These are phyloP conservation scores for Glossosoma conforme DNA, from an alignment of 1,140 invertebrate species.

Conservation along the genomic window DNA sequence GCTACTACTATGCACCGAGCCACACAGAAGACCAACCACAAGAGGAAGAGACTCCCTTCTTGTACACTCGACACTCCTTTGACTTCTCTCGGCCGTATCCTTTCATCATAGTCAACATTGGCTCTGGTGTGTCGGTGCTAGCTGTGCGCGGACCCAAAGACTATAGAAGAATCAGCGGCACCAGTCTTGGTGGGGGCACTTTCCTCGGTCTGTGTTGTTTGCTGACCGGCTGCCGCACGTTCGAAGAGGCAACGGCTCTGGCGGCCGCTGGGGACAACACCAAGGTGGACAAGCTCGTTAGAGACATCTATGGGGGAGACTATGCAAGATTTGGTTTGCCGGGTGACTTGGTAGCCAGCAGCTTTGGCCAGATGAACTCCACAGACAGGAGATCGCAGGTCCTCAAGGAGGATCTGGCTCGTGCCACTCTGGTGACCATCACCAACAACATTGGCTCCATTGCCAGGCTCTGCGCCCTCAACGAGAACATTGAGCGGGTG, in stretches of 20 bases:
- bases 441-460: constrained; percentile 99
- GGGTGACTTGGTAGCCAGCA: constrained; percentile 93
- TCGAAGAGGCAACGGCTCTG: constrained; percentile 95
- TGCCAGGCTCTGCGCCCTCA: constrained; percentile 91
- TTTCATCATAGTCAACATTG: constrained; percentile 96
- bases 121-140: constrained; percentile 94
- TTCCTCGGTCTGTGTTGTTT: constrained; percentile 95
- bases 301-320: constrained; percentile 96
- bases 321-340: constrained; percentile 87
- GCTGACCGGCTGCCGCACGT: constrained; percentile 91
- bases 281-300: constrained; percentile 92
- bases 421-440: constrained; percentile 93
- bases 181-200: constrained; percentile 95
- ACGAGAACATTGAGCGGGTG: constrained; percentile 88
- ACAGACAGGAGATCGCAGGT: constrained; percentile 76
- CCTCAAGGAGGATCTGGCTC: constrained; percentile 83
- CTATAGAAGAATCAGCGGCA: constrained; percentile 92
- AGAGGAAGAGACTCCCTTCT: constrained; percentile 39
- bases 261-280: constrained; percentile 91
- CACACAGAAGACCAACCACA: too few relatives aligned
- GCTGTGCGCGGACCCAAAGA: constrained; percentile 87
- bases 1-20: constrained; percentile 85
- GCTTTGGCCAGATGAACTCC: constrained; percentile 97
- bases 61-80: constrained; percentile 53
- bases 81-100: constrained; percentile 94